phyloP scores from a whole-genome alignment of 2,113 vertebrate species.

The Holacanthus passer region DNA sequence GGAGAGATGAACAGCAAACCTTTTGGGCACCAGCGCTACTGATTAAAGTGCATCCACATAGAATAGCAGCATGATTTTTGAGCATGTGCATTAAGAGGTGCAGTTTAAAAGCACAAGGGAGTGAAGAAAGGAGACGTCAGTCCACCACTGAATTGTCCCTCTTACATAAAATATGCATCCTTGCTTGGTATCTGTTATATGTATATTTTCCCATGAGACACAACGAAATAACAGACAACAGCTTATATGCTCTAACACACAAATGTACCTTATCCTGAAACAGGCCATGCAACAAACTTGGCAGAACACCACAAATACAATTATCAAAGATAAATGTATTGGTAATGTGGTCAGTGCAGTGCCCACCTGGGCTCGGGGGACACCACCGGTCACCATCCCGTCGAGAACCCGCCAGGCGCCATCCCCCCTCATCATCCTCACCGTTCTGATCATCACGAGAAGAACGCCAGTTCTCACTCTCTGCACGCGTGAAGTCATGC shows the following conservation, averaged over 20 bases:
- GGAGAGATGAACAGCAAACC: not conserved
- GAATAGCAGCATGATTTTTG: not conserved
- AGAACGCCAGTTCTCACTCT: constrained; percentile 97
- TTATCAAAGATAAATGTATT: constrained; percentile 36
- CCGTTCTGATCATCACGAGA: constrained; percentile 96
- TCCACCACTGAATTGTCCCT: not conserved
- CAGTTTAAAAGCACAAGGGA: not conserved
- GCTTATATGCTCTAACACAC: not conserved
- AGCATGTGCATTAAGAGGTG: not conserved
- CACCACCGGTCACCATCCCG: constrained; percentile 94
- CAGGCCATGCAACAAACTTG: not conserved
- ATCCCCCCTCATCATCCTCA: constrained; percentile 94
- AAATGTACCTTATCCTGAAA: not conserved
- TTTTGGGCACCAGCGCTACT: not conserved
- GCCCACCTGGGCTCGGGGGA: constrained; percentile 93
- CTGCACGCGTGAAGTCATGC: constrained; percentile 96
- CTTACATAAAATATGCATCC: not conserved
- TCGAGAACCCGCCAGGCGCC: constrained; percentile 90
- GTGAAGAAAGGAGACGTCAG: not conserved
- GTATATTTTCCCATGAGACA: no score
- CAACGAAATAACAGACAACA: not conserved
- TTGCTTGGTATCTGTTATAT: not conserved
- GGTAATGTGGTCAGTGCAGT: constrained; percentile 26
- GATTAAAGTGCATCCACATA: not conserved
- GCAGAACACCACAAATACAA: constrained; percentile 32